A percentile compares a stretch with the other conserved stretches of the same genome.
Conservation (phyloP, 2,113 vertebrate genomes). For the Aegithalos caudatus region DNA sequence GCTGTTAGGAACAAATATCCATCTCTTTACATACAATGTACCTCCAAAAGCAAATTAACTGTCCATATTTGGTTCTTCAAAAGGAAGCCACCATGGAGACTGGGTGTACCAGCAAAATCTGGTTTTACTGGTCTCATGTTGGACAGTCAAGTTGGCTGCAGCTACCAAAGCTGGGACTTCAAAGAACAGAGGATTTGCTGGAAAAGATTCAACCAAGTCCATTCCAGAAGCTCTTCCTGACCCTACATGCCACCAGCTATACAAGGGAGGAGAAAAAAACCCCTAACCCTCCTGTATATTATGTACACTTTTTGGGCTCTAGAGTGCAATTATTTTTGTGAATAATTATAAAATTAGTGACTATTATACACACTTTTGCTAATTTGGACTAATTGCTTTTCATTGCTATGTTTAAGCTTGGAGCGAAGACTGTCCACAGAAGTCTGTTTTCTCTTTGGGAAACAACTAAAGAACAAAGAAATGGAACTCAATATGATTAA, state of each 20-base stretch:
- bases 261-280: not conserved
- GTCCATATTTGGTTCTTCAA: conserved; percentile 10
- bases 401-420: not conserved
- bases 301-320: not conserved
- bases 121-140: conserved; percentile 39
- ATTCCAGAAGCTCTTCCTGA: not conserved
- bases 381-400: not conserved
- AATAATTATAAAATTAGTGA: not conserved
- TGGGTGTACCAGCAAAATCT: not conserved
- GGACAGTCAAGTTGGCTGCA: conserved; percentile 23
- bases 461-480: not conserved
- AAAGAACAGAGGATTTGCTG: not conserved
- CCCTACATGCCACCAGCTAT: not conserved
- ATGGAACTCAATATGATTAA: not conserved
- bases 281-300: not conserved
- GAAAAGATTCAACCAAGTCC: not conserved
- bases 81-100: not conserved
- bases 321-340: not conserved
- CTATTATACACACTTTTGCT: not conserved
- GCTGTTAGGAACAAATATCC: conserved; percentile 12
- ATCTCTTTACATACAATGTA: not conserved
- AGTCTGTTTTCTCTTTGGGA: not conserved
- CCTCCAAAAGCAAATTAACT: not conserved
- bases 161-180: not conserved
- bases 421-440: not conserved